Evolutionary conservation across 2,888 invertebrate genomes (phyloP), one percentile per base, ranked within the genome.

Genomic region (Cataglyphis altisquamis): DNA sequence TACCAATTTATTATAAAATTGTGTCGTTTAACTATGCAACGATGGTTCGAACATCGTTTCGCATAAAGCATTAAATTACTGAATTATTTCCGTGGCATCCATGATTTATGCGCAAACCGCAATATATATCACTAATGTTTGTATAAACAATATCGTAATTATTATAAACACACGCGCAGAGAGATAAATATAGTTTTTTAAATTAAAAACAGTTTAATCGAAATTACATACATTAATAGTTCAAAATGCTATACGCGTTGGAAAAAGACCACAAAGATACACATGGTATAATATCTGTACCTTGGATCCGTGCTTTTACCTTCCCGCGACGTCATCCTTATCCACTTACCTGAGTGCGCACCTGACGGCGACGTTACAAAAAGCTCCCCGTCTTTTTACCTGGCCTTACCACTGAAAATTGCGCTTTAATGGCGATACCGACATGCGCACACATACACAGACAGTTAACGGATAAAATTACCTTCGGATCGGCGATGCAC

Each of bases 341-440:
- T 85, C 86, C 90, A 89, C 87, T 91, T 89, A 90, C 88, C 89
- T 90, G 86, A 84, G 57, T 80, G 84, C 86, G 86, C 88, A 87
- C 84, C 88, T 89, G 87, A 86, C 73, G 87, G 82, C 82, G 84
- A 88, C 87, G 84, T 84, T 74, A 73, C 89, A 90, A 91, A 90
- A 90, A 90, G 84, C 83, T 29, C 66, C 70, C 41, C 68, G 64
- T 70, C 78, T 85, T 87, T 88, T 90, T 86, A 85, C 78, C 74
- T 64, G 66, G 72, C 70, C 36, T 36, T 36, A 36, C 36, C 72
- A 60, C 62, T 86, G 82, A 83, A 89, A 89, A 89, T 89, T 85
- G 89, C 83, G 84, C 81, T 89, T 89, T 85, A 89, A 87, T 88
- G 84, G 83, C 64, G 85, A 85, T 84, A 87, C 83, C 85, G 84